Base-by-base conservation (phyloP, 2,113 vertebrate species). In the Ancistrus triradiatus region DNA sequence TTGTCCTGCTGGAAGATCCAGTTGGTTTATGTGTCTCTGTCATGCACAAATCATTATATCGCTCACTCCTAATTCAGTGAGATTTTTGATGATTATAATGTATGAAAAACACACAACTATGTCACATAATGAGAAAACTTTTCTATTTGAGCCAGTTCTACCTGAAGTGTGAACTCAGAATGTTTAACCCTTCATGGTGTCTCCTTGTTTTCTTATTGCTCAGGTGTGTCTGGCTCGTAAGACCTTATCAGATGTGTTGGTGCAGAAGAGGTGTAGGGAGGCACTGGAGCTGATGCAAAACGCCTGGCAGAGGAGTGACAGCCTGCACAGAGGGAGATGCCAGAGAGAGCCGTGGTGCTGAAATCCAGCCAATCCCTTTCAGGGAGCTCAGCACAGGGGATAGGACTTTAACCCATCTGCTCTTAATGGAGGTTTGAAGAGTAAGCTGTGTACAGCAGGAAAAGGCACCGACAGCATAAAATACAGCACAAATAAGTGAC, bases 251-350 rank as follows among this genome's bases (percentile, higher is more conserved):
- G 87, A 89, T 44, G 62, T 47, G 2, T 63, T 72, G 0, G 67
- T 88, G 63, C 83, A 81, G 77, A 95, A 95, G 80, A 92, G 91
- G 8, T 95, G 92, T 0, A 74, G 91, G 3, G 93, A 97, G 0
- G 95, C 93, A 1, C 82, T 96, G 63, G 86, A 88, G 68, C 89
- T 98, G 75, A 97, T 98, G 68, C 85, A 82, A 67, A 94, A 90
- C 3, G 84, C 88, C 24, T 98, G 95, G 95, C 94, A 98, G 87
- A 89, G 94, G 69, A 92, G 94, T 0, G 95, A 98, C 87, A 98
- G 95, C 76, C 85, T 98, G 42, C 93, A 90, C 77, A 86, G 95
- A 0, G 95, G 95, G 6, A 84, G 95, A 61, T 87, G 93, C 0
- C 91, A 91, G 70, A 84, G 95, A 53, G 95, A 98, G 74, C 95